phyloP scores from a whole-genome alignment of 1,140 invertebrate species.

The Cydia pomonella region DNA sequence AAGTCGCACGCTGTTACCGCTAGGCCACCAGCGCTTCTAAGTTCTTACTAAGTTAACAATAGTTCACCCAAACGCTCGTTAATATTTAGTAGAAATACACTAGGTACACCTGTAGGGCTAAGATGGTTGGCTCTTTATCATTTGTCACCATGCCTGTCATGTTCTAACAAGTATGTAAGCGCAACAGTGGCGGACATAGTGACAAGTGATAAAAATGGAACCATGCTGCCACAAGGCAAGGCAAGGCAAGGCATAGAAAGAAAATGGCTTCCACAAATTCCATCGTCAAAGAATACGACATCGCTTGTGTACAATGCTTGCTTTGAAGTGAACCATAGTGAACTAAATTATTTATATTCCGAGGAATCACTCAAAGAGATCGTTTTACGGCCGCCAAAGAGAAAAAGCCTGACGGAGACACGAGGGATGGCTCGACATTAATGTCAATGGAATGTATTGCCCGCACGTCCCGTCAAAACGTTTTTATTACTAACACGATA shows the following conservation, averaged over 20 bases:
- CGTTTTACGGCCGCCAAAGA: slow-evolving; percentile 55
- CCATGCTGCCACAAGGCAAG: no score
- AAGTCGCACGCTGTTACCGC: no score
- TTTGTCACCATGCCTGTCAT: no score
- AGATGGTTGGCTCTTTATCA: no score
- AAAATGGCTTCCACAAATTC: neutral
- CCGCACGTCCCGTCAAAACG: slow-evolving; percentile 59
- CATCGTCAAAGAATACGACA: neutral
- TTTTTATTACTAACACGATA: slow-evolving; percentile 47
- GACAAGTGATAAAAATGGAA: no score
- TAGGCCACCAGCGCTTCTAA: no score
- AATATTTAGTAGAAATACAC: neutral
- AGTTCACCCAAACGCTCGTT: neutral
- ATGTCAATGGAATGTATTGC: slow-evolving; percentile 54
- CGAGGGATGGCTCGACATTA: slow-evolving; percentile 54
- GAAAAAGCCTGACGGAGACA: slow-evolving; percentile 53
- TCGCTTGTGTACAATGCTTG: slow-evolving; percentile 32
- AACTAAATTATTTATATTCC: slow-evolving; percentile 63
- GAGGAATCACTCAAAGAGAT: slow-evolving; percentile 66
- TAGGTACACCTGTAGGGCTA: no score
- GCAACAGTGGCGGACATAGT: no score
- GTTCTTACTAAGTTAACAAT: no score
- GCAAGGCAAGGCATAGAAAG: neutral
- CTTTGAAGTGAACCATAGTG: slow-evolving; percentile 59
- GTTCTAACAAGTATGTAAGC: no score